Evolutionary conservation across 1,140 invertebrate species (phyloP), one percentile per base, ranked within the genome.

Genomic region (Camponotus floridanus): DNA sequence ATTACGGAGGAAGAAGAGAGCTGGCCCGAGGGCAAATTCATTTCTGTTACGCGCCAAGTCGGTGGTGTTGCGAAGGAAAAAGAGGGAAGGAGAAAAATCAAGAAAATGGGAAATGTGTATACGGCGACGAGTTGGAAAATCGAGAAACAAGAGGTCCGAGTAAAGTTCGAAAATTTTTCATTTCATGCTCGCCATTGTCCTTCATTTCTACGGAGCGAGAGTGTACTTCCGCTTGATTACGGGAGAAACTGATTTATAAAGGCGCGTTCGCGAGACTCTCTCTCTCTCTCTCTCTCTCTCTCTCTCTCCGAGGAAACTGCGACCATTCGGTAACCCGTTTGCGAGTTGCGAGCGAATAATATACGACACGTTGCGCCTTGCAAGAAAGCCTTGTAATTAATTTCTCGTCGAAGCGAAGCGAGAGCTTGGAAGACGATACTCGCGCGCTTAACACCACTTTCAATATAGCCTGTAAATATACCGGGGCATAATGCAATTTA

Each of bases 171-270:
- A 88, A 89, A 89, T 88, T 86, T 89, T 89, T 89, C 88, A 86
- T 89, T 74, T 86, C 36, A 64, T 8, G 45, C 51, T 36, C 70
- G 45, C 36, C 39, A 48, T 85, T 79, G 74, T 73, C 33, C 57
- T 39, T 33, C 42, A 71, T 76, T 76, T 42, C 64, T 33, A 26
- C 71, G 62, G 8, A 51, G 48, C 15, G 6, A 51, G 18, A 73
- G 57, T 74, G n/a, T 61, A 73, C 68, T 74, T 83, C 55, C 31
- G 39, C 79, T 83, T 88, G 88, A 88, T 89, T 89, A 88, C 79
- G 71, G 87, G 70, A 42, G 76, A 78, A 89, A 86, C 88, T 88
- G 88, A 89, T 89, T 89, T 89, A 83, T 83, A 89, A 89, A 89
- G 85, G 74, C 71, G 88, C 87, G 84, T 81, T 86, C 62, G 73